Percentiles rank a stretch among this genome's conserved stretches.
These are phyloP conservation scores for Pampus argenteus DNA, from an alignment of 2,797 vertebrate genomes.

Conservation along the genomic window DNA sequence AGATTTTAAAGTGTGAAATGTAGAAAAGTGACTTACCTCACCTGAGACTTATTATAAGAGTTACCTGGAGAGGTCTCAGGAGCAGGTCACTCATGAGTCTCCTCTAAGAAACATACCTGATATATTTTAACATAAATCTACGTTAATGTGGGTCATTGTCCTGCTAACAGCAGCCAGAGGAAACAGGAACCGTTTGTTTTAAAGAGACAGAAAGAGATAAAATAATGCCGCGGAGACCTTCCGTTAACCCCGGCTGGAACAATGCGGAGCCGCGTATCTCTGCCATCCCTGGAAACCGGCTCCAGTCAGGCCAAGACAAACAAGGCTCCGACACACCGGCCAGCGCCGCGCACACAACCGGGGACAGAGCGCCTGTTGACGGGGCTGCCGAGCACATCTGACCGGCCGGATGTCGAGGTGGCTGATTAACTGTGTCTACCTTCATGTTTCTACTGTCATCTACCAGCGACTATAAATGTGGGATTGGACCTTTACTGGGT, in stretches of 20 bases:
- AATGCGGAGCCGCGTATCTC: conserved; percentile 24
- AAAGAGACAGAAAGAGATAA: not conserved
- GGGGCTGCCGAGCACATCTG: conserved; percentile 18
- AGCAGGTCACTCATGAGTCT: too few species aligned
- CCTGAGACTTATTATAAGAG: too few species aligned
- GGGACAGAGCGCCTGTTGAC: conserved; percentile 13
- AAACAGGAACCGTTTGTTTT: conserved; percentile 7
- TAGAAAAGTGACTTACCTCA: too few species aligned
- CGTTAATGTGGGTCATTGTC: too few species aligned
- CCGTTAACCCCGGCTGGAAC: conserved; percentile 49
- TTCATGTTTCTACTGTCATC: too few species aligned
- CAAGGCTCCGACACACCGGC: conserved; percentile 34
- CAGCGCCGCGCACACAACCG: conserved; percentile 1
- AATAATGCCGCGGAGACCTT: conserved; percentile 28
- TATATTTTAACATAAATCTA: too few species aligned
- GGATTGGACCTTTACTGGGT: accelerated
- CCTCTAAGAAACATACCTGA: too few species aligned
- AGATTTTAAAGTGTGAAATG: too few species aligned
- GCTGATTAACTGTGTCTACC: not conserved
- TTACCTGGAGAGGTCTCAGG: too few species aligned
- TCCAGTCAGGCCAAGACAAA: conserved; percentile 39
- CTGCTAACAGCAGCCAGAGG: too few species aligned
- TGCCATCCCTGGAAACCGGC: conserved; percentile 30
- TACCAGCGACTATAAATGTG: accelerated
- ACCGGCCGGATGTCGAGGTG: too few species aligned